Base-by-base conservation (phyloP, 1,140 invertebrate genomes). In the Melitaea cinxia region DNA sequence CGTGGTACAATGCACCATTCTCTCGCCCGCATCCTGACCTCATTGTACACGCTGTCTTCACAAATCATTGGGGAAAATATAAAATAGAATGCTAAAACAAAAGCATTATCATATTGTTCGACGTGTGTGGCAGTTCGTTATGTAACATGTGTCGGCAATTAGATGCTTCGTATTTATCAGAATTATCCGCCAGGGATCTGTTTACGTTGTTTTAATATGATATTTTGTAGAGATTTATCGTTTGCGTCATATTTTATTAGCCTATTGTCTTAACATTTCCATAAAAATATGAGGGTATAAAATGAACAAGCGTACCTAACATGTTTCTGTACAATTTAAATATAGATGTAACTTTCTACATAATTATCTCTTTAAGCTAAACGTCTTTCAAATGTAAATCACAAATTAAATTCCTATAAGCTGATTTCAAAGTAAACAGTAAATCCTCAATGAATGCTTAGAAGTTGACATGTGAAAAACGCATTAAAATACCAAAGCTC, bases 1-100 rank as follows among this genome's bases (percentile, higher is more conserved):
- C 39, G 56, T 47, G 42, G 61, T 35, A 63, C 53, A 57, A 65
- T 61, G 57, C 30, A 33, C 68, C 50, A 74, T 75, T 75, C 70
- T 72, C 65, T 52, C 47, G 62, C 72, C 72, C 72, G 72, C 72
- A 74, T 74, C 72, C 69, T 63, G 55, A 55, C 33, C 60, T 64
- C 57, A 68, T 72, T 72, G 69, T 72, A 61, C 39, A 37, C 33
- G 49, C 54, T 57, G 62, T 64, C 62, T 66, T 66, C 55, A 71
- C 69, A 71, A 71, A 71, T 71, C 69, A 71, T 70, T 59, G 58
- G 28, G 49, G 37, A 54, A 35, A 52, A 61, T 59, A 65, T 45
- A 67, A 61, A 55, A 64, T 64, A 60, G 60, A 57, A 72, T 37
- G 64, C 37, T 65, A 65, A 71, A 61, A 68, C 65, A 68, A 64